Evolutionary conservation across 1,140 invertebrate species (phyloP).

Genomic region (Leguminivora glycinivorella): DNA sequence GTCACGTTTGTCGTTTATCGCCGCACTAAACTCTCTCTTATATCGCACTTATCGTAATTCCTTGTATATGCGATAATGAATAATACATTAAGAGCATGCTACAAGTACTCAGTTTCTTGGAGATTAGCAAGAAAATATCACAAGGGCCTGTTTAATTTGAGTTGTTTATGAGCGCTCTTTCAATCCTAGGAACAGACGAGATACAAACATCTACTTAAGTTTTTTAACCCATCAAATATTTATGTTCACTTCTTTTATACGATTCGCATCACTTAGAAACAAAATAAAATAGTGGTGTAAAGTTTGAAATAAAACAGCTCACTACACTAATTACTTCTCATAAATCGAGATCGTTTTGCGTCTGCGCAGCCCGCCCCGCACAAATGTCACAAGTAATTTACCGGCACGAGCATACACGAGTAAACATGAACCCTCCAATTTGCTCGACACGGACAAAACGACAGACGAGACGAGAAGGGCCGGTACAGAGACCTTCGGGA

Average conservation of each 20-base stretch:
- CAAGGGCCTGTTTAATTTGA: background rate
- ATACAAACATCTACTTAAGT: no score
- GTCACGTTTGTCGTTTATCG: background rate
- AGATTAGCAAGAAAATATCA: no score
- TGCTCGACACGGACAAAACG: conserved; percentile 15
- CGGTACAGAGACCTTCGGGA: background rate
- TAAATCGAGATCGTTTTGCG: background rate
- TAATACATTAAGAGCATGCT: no score
- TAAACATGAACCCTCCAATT: conserved; percentile 23
- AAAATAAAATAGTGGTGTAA: no score
- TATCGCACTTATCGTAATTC: conserved; percentile 1
- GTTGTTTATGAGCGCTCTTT: background rate
- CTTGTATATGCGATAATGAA: background rate
- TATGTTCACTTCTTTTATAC: no score
- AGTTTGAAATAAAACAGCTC: no score
- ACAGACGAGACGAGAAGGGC: conserved; percentile 1
- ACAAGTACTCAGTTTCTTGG: background rate
- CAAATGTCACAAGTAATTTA: conserved; percentile 21
- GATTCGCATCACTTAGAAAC: no score
- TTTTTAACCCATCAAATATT: no score
- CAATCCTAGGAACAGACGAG: background rate
- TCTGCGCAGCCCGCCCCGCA: background rate
- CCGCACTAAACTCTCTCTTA: background rate
- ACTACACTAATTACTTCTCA: no score
- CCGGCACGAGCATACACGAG: background rate